phyloP scores from a whole-genome alignment of 2,888 invertebrate genomes.

The Piscicola geometra region DNA sequence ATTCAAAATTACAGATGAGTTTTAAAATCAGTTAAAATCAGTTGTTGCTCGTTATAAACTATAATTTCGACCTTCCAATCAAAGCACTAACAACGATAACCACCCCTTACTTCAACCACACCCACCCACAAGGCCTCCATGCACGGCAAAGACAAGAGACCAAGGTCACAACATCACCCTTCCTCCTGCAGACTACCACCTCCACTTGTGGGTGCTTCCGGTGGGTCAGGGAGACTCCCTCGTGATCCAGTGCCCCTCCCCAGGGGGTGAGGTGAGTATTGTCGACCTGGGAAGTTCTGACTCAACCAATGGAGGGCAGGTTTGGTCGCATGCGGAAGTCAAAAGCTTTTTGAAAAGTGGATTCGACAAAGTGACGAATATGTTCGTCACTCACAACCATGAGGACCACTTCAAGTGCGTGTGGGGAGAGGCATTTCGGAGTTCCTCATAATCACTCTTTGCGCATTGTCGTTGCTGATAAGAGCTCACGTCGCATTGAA shows the following conservation, averaged over 20 bases:
- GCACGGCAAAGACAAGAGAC: background rate
- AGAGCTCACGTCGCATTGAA: too few relatives aligned
- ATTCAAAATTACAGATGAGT: too few relatives aligned
- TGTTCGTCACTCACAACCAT: constrained; percentile 42
- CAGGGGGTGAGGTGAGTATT: constrained; percentile 35
- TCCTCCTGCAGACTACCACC: constrained; percentile 37
- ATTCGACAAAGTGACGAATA: constrained; percentile 33
- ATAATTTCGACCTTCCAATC: background rate
- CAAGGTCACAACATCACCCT: background rate
- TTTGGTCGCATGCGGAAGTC: constrained; percentile 37
- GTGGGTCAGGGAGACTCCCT: constrained; percentile 42
- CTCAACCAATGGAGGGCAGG: constrained; percentile 19
- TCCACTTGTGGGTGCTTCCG: constrained; percentile 41
- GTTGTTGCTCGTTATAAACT: background rate
- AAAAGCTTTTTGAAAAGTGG: constrained; percentile 31
- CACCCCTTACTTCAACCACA: background rate
- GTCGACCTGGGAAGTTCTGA: constrained; percentile 41
- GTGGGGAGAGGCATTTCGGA: too few relatives aligned
- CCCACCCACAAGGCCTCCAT: background rate
- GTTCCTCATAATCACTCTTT: too few relatives aligned
- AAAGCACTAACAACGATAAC: background rate
- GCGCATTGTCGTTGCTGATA: too few relatives aligned
- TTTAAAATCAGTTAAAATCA: too few relatives aligned
- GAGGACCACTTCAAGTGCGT: constrained; percentile 40
- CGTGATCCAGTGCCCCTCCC: constrained; percentile 41